Conservation (phyloP, 1,140 invertebrate genomes). For the Forficula auricularia region DNA sequence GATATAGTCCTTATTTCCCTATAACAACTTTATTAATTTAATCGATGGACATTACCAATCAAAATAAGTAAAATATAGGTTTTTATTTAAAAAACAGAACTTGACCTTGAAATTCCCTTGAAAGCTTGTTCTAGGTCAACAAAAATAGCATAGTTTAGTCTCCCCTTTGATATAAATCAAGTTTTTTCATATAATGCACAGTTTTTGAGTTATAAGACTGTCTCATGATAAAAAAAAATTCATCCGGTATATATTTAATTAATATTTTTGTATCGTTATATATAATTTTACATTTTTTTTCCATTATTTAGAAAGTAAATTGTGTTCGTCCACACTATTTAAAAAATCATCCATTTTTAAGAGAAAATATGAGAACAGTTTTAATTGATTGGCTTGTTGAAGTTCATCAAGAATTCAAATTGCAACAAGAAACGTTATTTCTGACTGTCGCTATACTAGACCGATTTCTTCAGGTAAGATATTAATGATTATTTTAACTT, state of each 20-base stretch:
- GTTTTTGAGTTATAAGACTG: conserved; percentile 1
- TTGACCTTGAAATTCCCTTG: too few species aligned
- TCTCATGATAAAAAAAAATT: too few species aligned
- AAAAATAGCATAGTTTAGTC: not conserved
- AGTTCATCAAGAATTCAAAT: conserved; percentile 72
- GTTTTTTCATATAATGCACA: not conserved
- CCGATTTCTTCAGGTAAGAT: conserved; percentile 68
- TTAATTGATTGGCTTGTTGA: conserved; percentile 89
- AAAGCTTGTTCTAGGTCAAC: too few species aligned
- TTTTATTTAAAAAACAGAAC: too few species aligned
- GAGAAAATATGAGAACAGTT: conserved; percentile 69
- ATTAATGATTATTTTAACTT: conserved; percentile 5
- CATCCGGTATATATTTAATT: too few species aligned
- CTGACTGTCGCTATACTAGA: conserved; percentile 78
- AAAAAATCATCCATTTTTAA: conserved; percentile 39
- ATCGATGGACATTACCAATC: too few species aligned
- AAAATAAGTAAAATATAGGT: too few species aligned
- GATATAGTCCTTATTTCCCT: too few species aligned
- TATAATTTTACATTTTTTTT: conserved; percentile 5
- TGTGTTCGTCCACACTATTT: conserved; percentile 43
- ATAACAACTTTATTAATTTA: too few species aligned
- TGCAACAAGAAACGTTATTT: conserved; percentile 82
- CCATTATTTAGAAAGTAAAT: conserved; percentile 32
- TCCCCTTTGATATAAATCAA: not conserved
- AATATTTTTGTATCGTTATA: too few species aligned